Evolutionary conservation across 2,113 vertebrate genomes (phyloP), one percentile per base, ranked within the genome.

Genomic region (Holacanthus passer): DNA sequence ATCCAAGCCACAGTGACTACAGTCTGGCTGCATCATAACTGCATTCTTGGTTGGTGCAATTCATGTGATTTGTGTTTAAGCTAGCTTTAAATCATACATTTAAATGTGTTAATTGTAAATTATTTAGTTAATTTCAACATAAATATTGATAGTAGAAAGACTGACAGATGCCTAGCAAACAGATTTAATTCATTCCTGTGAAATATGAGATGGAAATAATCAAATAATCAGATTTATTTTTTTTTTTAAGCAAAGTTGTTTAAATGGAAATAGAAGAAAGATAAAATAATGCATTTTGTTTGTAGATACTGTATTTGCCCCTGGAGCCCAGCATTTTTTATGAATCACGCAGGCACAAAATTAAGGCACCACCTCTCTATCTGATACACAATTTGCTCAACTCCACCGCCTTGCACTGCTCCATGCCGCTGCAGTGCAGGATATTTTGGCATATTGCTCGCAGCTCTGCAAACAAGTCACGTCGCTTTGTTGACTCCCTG

Each of bases 381-480:
- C 39, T 67, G 41, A 9, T 52, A 2, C 11, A 24, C 55, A 45
- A 5, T 45, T 22, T 55, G 24, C 32, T 59, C 20, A 60, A 8
- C 67, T 32, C 22, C 19, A 0, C 35, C 48, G 29, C 24, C 22
- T 77, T 31, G 37, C 4, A 0, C 60, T 27, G 41, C 72, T 56
- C 22, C n/a, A 3, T 48, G 43, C 6, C 50, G 67, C 39, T 45
- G 53, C 47, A 13, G 11, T 5, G 19, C 19, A 9, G 59, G 31
- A 22, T 9, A 24, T 29, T 73, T 22, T 39, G 56, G 11, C 20
- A 31, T 41, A 8, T 32, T 11, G n/a, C 27, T 27, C 20, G 45
- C 72, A 64, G 52, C 68, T 87, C 47, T 72, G n/a, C 79, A 86
- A 85, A 60, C 83, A 64, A 82, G 73, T 81, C 89, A 73, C 73